phyloP scores from a whole-genome alignment of 2,797 vertebrate genomes.

The Scleropages formosus region DNA sequence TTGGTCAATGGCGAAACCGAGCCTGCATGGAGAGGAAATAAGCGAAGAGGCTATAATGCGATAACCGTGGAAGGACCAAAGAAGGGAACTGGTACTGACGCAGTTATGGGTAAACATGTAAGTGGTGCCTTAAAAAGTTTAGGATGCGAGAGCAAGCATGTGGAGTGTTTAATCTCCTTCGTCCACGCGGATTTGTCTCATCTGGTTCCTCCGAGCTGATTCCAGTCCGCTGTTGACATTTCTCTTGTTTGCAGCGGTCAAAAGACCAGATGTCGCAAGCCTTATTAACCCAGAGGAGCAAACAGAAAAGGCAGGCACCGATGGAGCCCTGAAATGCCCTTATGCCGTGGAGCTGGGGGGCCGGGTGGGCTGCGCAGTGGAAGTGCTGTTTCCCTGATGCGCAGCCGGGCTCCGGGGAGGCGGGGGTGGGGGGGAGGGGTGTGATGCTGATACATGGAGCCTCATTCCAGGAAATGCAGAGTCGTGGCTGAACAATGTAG shows the following conservation, averaged over 20 bases:
- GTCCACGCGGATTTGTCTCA: not conserved
- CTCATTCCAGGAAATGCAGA: slow-evolving; percentile 2
- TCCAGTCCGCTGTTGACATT: not conserved
- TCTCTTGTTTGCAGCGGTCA: slow-evolving; percentile 17
- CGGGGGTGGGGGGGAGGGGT: not conserved
- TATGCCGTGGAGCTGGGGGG: too few relatives aligned
- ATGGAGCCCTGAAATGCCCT: not conserved
- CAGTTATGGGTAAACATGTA: not conserved
- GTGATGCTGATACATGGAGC: not conserved
- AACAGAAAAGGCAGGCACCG: not conserved
- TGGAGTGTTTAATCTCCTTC: too few relatives aligned
- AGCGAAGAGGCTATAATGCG: too few relatives aligned
- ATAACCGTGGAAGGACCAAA: not conserved
- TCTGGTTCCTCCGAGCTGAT: not conserved
- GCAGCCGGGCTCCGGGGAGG: not conserved
- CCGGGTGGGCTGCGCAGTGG: too few relatives aligned
- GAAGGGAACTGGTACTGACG: not conserved
- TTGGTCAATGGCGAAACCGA: not conserved
- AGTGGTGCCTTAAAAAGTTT: not conserved
- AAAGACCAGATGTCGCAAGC: slow-evolving; percentile 26
- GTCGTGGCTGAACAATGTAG: not conserved
- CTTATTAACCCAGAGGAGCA: slow-evolving; percentile 8
- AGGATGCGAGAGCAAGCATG: not conserved
- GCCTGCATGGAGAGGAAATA: not conserved
- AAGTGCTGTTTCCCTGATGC: not conserved